Evolutionary conservation across 2,113 vertebrate genomes (phyloP), one percentile per base, ranked within the genome.

Genomic region (Forbesichthys agassizii): DNA sequence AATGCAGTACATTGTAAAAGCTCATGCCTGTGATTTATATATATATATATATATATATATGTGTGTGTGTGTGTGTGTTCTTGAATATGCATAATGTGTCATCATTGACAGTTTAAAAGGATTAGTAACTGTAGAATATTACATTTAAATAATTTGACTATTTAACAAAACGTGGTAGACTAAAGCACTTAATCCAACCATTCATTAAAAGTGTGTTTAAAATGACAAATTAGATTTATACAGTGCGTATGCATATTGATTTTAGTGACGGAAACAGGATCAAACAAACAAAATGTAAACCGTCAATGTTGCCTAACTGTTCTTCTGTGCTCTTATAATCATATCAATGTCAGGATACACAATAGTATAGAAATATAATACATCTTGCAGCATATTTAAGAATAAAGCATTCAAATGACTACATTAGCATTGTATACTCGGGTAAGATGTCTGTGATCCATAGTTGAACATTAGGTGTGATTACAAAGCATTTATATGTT

Each of bases 171-270:
- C 14, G 1, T 61, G 4, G 64, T 27, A 46, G 16, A 66, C 66
- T 68, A 33, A 69, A 74, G 70, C 79, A 79, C 76, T 78, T 73
- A 61, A 61, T 61, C 60, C 42, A 47, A 51, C 5, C 8, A 18
- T 64, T 55, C 27, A 2, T 49, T 42, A 33, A 57, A 20, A 5
- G 46, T 10, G 3, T 53, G 27, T 73, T 11, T 3, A 13, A 56
- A 36, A 14, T 20, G 5, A 53, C n/a, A 53, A 53, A 42, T 42
- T 42, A 42, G 36, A 42, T 42, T 42, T 42, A 42, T 42, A 42
- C 36, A 42, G 36, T 42, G 7, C 1, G 7, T 42, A 6, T 42
- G 36, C 27, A 27, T 42, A 42, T 8, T 42, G 4, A 42, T 42
- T 42, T 42, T 42, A 42, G 36, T 42, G 36, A 42, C 36, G 7